Conservation (phyloP, 2,113 vertebrate species). For the Archocentrus centrarchus region DNA sequence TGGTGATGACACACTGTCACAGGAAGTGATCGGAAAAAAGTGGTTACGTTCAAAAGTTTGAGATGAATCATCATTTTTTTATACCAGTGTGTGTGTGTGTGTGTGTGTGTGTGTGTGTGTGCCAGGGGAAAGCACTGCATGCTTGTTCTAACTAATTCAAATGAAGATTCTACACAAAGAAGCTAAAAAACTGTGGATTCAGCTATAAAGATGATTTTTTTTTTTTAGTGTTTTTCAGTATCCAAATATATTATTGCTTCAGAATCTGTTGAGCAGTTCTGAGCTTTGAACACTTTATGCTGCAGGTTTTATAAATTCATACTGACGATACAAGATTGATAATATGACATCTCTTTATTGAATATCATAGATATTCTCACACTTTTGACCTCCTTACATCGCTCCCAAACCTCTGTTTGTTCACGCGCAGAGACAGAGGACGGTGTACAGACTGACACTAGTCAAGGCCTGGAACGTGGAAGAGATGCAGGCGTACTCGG, state of each 20-base stretch:
- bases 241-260: neutral
- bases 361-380: neutral
- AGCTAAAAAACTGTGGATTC: too few relatives aligned
- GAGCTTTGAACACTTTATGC: neutral
- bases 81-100: neutral
- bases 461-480: slow-evolving; percentile 98
- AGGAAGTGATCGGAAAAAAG: neutral
- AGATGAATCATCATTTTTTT: neutral
- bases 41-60: neutral
- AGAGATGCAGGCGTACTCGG: slow-evolving; percentile 89
- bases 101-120: too few relatives aligned
- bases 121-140: neutral
- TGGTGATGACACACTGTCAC: neutral
- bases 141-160: neutral
- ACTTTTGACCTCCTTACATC: neutral
- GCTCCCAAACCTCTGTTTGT: neutral
- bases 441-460: slow-evolving; percentile 92
- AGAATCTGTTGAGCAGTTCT: neutral
- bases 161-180: neutral
- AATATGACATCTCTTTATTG: neutral
- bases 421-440: slow-evolving; percentile 89
- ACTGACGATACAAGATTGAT: neutral
- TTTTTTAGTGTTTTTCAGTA: neutral
- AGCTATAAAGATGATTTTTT: neutral
- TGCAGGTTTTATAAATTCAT: neutral